Evolutionary conservation across 2,113 vertebrate species (phyloP), one percentile per base, ranked within the genome.

Genomic region (Anarrhichthys ocellatus): DNA sequence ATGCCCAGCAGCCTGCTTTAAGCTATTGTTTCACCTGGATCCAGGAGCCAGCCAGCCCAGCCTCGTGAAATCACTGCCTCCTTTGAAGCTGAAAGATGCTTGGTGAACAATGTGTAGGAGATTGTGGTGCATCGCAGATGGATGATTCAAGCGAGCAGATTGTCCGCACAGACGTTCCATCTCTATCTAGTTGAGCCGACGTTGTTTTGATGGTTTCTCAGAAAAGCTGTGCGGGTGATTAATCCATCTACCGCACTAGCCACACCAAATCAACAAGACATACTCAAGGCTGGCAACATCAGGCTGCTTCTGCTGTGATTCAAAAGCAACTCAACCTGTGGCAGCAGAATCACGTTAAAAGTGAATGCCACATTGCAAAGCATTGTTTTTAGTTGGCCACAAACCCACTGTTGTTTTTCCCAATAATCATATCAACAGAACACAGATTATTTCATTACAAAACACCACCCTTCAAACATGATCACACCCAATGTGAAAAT

Each of bases 1-100:
- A 68, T 84, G 83, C 84, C 83, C 68, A 88, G 87, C 73, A 90
- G 89, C 74, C 63, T 74, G 81, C 85, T 87, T 78, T 72, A 76
- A 91, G 89, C 86, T 80, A 74, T 92, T 91, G 89, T 94, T 90
- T 94, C 91, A 94, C 93, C 91, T 94, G 89, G 72, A 90, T 88
- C 79, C 59, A 73, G 89, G 72, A 90, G 88, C 79, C 59, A 73
- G 78, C 24, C 56, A 52, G 73, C 61, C 32, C 58, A 77, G 70
- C 72, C 73, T 82, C 73, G 48, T 17, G n/a, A 85, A 88, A 92
- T 68, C 71, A 36, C 27, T 50, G 63, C 66, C 42, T 44, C 54
- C 71, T 83, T 83, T 85, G 56, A 86, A 84, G 74, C 85, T 66
- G 69, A 82, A 81, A 63, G 68, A 77, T 48, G 74, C 78, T 75